A percentile compares a stretch with the other conserved stretches of the same genome.
phyloP scores from a whole-genome alignment of 2,888 invertebrate species.

The Chymomyza caudatula region DNA sequence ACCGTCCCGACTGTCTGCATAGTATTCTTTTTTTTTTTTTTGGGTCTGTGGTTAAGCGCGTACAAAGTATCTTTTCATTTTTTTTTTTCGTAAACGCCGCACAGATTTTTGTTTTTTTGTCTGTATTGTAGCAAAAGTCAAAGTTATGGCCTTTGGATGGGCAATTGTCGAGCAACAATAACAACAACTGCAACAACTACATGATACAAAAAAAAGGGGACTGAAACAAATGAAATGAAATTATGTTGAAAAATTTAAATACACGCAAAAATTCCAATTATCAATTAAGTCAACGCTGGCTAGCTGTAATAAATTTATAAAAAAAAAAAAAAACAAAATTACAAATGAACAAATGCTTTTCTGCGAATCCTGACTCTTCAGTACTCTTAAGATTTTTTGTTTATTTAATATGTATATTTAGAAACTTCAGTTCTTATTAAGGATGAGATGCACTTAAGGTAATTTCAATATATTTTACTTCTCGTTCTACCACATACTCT shows the following conservation, averaged over 20 bases:
- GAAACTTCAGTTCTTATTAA: too few species aligned
- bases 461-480: too few species aligned
- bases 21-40: background rate
- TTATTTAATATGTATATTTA: too few species aligned
- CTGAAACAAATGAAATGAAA: constrained; percentile 50
- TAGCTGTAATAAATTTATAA: constrained; percentile 54
- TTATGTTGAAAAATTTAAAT: constrained; percentile 69
- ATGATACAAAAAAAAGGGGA: constrained; percentile 18
- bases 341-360: background rate
- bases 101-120: background rate
- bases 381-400: background rate
- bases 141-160: constrained; percentile 1
- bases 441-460: too few species aligned
- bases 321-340: background rate
- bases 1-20: too few species aligned
- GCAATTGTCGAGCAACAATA: constrained; percentile 7
- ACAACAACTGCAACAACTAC: constrained; percentile 16
- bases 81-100: background rate
- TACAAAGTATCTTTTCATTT: background rate
- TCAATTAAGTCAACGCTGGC: constrained; percentile 73
- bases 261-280: constrained; percentile 58
- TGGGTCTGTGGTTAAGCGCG: background rate
- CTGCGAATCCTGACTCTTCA: background rate
- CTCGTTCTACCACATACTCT: too few species aligned
- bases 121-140: background rate